Conservation (phyloP, 2,888 invertebrate species). For the Sepioteuthis lessoniana region DNA sequence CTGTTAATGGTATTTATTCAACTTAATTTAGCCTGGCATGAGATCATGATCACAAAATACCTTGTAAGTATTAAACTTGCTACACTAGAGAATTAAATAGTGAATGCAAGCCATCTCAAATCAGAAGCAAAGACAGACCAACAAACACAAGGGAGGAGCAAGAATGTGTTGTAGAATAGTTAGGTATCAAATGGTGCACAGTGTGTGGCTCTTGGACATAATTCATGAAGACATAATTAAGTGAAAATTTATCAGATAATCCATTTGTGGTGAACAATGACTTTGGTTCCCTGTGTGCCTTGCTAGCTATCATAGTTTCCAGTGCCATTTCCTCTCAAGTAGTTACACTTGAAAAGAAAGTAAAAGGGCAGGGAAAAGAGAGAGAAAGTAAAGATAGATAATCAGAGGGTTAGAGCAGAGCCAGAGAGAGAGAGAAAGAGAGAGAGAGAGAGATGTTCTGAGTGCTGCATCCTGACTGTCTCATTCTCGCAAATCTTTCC, state of each 20-base stretch:
- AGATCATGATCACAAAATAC: too few relatives aligned
- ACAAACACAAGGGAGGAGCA: too few relatives aligned
- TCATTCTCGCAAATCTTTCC: background rate
- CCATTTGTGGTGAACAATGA: background rate
- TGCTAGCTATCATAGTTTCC: background rate
- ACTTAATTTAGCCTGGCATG: too few relatives aligned
- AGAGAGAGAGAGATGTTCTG: background rate
- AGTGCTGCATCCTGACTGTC: background rate
- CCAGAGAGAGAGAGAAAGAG: background rate
- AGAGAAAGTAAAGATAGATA: background rate
- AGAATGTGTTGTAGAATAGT: too few relatives aligned
- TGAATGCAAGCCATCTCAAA: too few relatives aligned
- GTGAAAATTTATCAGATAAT: conserved; percentile 17
- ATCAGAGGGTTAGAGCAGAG: accelerated
- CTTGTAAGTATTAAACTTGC: too few relatives aligned
- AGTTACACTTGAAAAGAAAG: too few relatives aligned
- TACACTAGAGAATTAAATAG: too few relatives aligned
- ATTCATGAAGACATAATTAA: background rate
- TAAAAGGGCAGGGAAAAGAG: background rate
- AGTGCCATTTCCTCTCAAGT: too few relatives aligned
- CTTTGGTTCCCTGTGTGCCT: background rate
- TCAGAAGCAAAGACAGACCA: too few relatives aligned
- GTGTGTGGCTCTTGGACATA: background rate
- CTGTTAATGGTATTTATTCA: too few relatives aligned
- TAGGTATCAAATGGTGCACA: background rate